phyloP scores from a whole-genome alignment of 2,888 invertebrate species.

The Mechanitis mazaeus region DNA sequence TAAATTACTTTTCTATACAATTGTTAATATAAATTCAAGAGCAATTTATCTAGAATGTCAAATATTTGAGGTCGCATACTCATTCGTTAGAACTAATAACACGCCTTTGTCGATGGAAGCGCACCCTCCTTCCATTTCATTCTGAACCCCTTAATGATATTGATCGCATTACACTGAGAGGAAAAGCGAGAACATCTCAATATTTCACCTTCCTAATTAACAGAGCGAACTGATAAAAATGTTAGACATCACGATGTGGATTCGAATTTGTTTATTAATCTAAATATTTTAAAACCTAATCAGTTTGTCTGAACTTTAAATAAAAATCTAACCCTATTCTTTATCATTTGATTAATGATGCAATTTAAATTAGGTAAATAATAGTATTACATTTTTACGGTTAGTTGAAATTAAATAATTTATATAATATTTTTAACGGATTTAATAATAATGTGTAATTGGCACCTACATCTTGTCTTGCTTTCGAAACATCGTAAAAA shows the following conservation, averaged over 20 bases:
- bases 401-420: too few relatives aligned
- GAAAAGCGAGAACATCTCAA: conserved; percentile 30
- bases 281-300: too few relatives aligned
- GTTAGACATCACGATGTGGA: background rate
- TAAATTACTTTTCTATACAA: background rate
- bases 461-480: too few relatives aligned
- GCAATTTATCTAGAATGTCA: conserved; percentile 1
- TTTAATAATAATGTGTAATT: too few relatives aligned
- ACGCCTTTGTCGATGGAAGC: conserved; percentile 50
- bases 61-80: conserved; percentile 13
- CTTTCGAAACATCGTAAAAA: too few relatives aligned
- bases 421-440: too few relatives aligned
- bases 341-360: too few relatives aligned
- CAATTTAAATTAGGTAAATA: too few relatives aligned
- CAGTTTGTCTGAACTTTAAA: too few relatives aligned
- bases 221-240: conserved; percentile 17
- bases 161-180: conserved; percentile 49
- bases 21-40: conserved; percentile 2
- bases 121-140: conserved; percentile 49
- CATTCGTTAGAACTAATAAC: conserved; percentile 41
- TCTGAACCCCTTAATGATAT: conserved; percentile 53
- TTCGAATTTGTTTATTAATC: too few relatives aligned
- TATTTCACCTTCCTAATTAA: conserved; percentile 33
- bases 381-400: too few relatives aligned
- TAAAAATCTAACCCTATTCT: too few relatives aligned